A percentile compares a stretch with the other conserved stretches of the same genome.
phyloP scores from a whole-genome alignment of 64 coral and sea anemone genomes.

The Stylophora pistillata region DNA sequence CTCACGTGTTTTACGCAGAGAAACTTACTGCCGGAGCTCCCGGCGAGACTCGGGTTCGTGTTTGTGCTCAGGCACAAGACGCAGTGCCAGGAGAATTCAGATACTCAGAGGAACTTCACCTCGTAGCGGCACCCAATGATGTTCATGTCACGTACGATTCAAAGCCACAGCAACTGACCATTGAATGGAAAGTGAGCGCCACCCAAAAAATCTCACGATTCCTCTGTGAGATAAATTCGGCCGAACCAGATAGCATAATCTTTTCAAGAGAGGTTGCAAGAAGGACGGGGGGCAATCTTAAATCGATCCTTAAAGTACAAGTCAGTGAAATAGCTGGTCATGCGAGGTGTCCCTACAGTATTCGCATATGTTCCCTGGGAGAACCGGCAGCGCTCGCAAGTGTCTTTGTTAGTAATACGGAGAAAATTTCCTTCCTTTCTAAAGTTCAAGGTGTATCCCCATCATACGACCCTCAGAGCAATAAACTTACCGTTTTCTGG shows the following conservation, averaged over 20 bases:
- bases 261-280: not conserved
- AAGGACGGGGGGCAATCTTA: not conserved
- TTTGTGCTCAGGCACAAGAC: not conserved
- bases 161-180: not conserved
- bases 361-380: slow-evolving; percentile 13
- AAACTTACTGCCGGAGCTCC: not conserved
- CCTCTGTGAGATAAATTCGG: slow-evolving; percentile 1
- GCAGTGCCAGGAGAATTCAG: not conserved
- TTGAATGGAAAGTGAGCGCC: not conserved
- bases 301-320: not conserved
- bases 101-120: not conserved
- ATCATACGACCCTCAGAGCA: slow-evolving; percentile 14
- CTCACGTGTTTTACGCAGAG: not conserved
- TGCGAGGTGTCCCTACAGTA: not conserved
- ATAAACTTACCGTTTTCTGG: slow-evolving; percentile 11
- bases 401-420: not conserved
- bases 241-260: not conserved
- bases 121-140: not conserved
- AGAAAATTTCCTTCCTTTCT: not conserved
- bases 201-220: slow-evolving; percentile 10
- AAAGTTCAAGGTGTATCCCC: not conserved
- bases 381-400: not conserved
- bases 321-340: not conserved
- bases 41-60: not conserved
- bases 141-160: not conserved